phyloP scores from a whole-genome alignment of 64 coral and sea anemone genomes.

The Actinia equina region DNA sequence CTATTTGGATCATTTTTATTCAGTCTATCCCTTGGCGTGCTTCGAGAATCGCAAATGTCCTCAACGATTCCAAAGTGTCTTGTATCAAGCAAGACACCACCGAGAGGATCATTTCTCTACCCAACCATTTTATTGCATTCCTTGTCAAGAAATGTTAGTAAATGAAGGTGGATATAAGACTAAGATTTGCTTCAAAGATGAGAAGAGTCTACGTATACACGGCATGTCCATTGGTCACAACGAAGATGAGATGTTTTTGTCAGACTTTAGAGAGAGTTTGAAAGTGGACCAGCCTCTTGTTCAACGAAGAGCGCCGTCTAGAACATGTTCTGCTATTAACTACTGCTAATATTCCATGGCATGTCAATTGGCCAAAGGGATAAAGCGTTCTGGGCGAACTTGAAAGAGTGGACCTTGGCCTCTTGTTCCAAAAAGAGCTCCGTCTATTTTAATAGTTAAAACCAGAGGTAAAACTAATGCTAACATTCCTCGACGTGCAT shows the following conservation, averaged over 20 bases:
- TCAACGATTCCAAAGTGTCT: slow-evolving; percentile 77
- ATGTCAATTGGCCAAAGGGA: too few species aligned
- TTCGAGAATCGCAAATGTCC: slow-evolving; percentile 97
- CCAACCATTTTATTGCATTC: slow-evolving; percentile 86
- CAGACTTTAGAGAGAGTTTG: slow-evolving; percentile 27
- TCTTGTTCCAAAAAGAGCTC: too few species aligned
- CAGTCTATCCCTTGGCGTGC: slow-evolving; percentile 85
- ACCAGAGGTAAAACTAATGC: too few species aligned
- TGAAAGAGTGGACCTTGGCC: too few species aligned
- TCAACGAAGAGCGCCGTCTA: background rate
- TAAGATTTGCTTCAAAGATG: slow-evolving; percentile 83
- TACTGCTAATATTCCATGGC: too few species aligned
- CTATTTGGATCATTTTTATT: slow-evolving; percentile 92
- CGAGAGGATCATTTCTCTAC: slow-evolving; percentile 61
- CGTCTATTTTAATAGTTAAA: too few species aligned
- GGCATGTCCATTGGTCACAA: slow-evolving; percentile 56
- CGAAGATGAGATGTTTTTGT: slow-evolving; percentile 76
- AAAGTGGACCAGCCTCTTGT: background rate
- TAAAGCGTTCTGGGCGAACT: too few species aligned
- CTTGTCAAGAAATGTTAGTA: slow-evolving; percentile 56
- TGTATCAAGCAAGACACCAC: slow-evolving; percentile 84
- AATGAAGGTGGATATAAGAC: slow-evolving; percentile 19
- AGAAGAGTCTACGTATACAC: slow-evolving; percentile 68
- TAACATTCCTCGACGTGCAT: too few species aligned
- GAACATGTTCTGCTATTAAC: slow-evolving; percentile 22